These are phyloP conservation scores for Eupithecia vulgata DNA, from an alignment of 2,888 invertebrate species.

Conservation along the genomic window DNA sequence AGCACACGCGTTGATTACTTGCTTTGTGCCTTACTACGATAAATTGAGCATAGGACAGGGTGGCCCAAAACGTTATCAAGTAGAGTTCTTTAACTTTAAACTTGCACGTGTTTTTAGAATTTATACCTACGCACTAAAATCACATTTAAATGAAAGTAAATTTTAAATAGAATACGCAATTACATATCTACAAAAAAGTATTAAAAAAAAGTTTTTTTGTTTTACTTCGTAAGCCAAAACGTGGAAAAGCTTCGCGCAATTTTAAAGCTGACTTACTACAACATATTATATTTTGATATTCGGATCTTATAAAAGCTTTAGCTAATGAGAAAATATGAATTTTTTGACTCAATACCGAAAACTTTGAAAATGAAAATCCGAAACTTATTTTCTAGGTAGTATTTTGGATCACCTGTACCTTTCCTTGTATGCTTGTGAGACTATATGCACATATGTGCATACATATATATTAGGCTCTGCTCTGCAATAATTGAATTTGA, in stretches of 20 bases:
- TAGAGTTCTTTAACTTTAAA: not conserved
- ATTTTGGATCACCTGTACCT: not conserved
- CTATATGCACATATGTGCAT: not conserved
- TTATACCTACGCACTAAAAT: not conserved
- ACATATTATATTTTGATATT: not conserved
- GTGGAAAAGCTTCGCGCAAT: not conserved
- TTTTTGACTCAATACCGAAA: not conserved
- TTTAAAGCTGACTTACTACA: not conserved
- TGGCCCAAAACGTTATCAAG: not conserved
- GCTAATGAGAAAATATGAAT: not conserved
- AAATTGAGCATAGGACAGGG: not conserved
- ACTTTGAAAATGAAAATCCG: not conserved
- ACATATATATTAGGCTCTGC: conserved; percentile 11
- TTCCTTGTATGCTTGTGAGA: not conserved
- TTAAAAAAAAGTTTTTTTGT: not conserved
- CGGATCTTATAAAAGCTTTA: not conserved
- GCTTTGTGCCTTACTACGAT: not conserved
- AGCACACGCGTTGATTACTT: conserved; percentile 1
- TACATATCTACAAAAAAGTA: not conserved
- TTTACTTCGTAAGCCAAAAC: not conserved
- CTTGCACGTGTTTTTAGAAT: not conserved
- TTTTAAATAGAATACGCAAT: not conserved
- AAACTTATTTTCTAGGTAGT: not conserved
- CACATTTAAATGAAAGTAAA: not conserved
- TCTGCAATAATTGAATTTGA: conserved; percentile 35